phyloP scores from a whole-genome alignment of 2,113 vertebrate genomes.

The Catharus bicknelli region DNA sequence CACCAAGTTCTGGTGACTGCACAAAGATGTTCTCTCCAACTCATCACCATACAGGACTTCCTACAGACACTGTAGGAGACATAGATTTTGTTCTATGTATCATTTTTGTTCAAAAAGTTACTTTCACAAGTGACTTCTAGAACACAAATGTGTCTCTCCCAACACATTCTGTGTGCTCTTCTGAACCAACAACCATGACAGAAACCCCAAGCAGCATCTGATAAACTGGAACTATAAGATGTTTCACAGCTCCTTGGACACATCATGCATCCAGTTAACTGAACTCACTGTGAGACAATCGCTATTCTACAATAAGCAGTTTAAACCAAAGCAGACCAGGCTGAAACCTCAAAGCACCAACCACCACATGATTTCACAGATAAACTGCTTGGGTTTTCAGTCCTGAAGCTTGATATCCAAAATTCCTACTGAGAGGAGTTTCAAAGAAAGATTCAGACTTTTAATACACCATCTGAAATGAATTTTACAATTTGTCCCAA shows the following conservation, averaged over 20 bases:
- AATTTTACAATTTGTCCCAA: not conserved
- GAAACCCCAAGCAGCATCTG: not conserved
- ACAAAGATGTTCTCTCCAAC: not conserved
- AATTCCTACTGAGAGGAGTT: not conserved
- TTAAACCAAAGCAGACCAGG: not conserved
- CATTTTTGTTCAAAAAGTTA: not conserved
- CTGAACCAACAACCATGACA: not conserved
- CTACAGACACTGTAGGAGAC: not conserved
- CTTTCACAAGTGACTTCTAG: not conserved
- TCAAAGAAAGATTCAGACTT: not conserved
- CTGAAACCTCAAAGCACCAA: not conserved
- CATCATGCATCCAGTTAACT: not conserved
- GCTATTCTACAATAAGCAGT: not conserved
- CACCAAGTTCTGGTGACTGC: not conserved
- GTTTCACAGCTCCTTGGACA: not conserved
- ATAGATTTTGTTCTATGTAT: not conserved
- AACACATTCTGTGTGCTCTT: not conserved
- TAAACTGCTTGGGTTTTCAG: not conserved
- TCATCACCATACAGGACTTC: rapidly evolving
- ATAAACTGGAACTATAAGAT: not conserved
- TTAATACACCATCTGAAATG: rapidly evolving
- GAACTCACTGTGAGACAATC: not conserved
- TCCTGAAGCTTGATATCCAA: not conserved
- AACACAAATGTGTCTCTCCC: not conserved
- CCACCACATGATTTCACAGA: not conserved